Evolutionary conservation across 2,113 vertebrate species (phyloP).

Genomic region (Amia ocellicauda): DNA sequence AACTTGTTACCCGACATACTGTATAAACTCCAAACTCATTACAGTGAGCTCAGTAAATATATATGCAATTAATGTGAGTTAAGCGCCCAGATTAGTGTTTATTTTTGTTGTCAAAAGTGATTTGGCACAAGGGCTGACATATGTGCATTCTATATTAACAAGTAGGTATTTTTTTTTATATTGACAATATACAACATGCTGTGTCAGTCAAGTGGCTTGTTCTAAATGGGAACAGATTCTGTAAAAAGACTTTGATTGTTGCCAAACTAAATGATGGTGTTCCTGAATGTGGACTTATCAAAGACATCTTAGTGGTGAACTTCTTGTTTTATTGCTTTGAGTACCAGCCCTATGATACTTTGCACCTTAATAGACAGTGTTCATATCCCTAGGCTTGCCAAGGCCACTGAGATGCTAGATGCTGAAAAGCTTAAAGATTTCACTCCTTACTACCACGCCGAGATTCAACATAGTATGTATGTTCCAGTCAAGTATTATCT

Average conservation of each 20-base stretch:
- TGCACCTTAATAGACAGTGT: not conserved
- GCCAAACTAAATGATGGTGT: constrained; percentile 3
- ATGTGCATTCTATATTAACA: too few relatives aligned
- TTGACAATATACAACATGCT: constrained; percentile 17
- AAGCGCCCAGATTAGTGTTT: too few relatives aligned
- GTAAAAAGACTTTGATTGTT: constrained; percentile 13
- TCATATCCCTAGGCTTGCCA: not conserved
- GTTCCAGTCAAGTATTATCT: constrained; percentile 1
- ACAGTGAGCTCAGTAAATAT: too few relatives aligned
- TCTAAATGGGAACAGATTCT: too few relatives aligned
- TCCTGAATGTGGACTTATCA: constrained; percentile 16
- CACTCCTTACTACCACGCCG: constrained; percentile 2
- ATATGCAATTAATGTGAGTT: too few relatives aligned
- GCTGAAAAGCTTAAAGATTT: constrained; percentile 8
- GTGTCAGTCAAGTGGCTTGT: constrained; percentile 17
- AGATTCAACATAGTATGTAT: constrained; percentile 2
- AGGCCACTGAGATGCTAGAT: constrained; percentile 15
- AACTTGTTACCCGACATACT: too few relatives aligned
- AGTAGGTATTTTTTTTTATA: constrained; percentile 5
- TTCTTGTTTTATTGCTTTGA: constrained; percentile 16
- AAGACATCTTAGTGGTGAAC: constrained; percentile 13
- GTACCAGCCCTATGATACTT: constrained; percentile 13
- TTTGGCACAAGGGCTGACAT: too few relatives aligned
- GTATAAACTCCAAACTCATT: too few relatives aligned
- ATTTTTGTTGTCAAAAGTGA: too few relatives aligned